These are phyloP conservation scores for Hemicentrotus pulcherrimus DNA, from an alignment of 35 echinoderm and acorn worm species.

Conservation along the genomic window DNA sequence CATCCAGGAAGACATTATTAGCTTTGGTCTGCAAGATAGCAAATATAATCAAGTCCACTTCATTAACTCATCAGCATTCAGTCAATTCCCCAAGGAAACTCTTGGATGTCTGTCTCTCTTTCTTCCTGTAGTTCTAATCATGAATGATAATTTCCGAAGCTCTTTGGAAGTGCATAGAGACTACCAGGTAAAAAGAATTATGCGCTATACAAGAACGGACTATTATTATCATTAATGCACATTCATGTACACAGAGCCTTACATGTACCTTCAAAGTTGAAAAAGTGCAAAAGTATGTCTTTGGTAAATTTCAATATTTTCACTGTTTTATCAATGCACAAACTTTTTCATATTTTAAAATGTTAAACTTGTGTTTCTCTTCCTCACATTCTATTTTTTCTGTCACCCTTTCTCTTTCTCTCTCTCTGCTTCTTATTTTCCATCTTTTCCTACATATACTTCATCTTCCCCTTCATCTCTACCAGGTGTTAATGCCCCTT, in stretches of 20 bases:
- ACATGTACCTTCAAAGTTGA: too few relatives aligned
- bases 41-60: slow-evolving; percentile 6
- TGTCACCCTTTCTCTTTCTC: not conserved
- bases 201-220: too few relatives aligned
- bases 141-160: too few relatives aligned
- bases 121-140: not conserved
- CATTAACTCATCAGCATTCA: slow-evolving; percentile 1
- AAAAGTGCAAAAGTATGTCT: too few relatives aligned
- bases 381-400: not conserved
- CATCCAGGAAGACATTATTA: not conserved
- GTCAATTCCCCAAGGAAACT: not conserved
- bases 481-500: not conserved
- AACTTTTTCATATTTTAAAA: not conserved
- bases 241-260: too few relatives aligned
- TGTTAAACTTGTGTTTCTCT: too few relatives aligned
- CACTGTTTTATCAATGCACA: not conserved
- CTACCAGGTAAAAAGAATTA: too few relatives aligned
- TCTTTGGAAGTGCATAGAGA: too few relatives aligned
- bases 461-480: not conserved
- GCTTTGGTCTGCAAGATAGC: not conserved
- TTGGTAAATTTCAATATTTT: not conserved
- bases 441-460: not conserved
- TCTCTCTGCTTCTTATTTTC: too few relatives aligned
- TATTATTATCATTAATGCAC: too few relatives aligned
- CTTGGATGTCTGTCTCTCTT: not conserved